Evolutionary conservation across 2,888 invertebrate genomes (phyloP), one percentile per base, ranked within the genome.

Genomic region (Altica lythri): DNA sequence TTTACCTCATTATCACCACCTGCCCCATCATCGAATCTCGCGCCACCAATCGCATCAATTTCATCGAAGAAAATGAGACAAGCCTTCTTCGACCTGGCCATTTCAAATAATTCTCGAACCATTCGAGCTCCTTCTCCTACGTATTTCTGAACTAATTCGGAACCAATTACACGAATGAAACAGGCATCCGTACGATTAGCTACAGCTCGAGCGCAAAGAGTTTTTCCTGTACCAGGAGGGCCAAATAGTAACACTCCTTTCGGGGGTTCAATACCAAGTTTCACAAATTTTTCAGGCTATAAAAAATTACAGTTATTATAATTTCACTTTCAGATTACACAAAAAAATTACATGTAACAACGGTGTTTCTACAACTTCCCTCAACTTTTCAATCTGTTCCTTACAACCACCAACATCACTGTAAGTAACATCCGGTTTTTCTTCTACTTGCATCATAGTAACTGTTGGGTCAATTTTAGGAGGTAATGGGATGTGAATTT

Each of bases 401-500:
- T 99, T 99, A 75, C 99, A 99, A 1, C 99, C 99, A 59, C 99
- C 99, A 0, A 99, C 96, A 79, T 99, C 99, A 68, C 95, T 95
- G 79, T 99, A 99, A 0, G 99, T 99, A 0, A 99, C 98, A 77
- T 99, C 99, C 0, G 99, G 99, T 70, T 99, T 99, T 77, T 99
- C 99, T 78, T 99, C 99, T 0, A 99, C 95, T 79, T 99, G 99
- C 99, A 99, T 99, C 99, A 99, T 99, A 1, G 99, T 99, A 0
- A 99, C 99, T 0, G 97, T 97, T 0, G 99, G 98, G 77, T 99
- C 99, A 68, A 99, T 99, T 81, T 99, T 99, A 0, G 99, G 98
- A 1, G 99, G 99, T 57, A 99, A 79, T 0, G 99, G 99, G 67
- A 99, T 96, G 79, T 99, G 99, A 72, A 99, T 99, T 80, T 99